Base-by-base conservation (phyloP, 2,888 invertebrate genomes). In the Pseudoips prasinana region DNA sequence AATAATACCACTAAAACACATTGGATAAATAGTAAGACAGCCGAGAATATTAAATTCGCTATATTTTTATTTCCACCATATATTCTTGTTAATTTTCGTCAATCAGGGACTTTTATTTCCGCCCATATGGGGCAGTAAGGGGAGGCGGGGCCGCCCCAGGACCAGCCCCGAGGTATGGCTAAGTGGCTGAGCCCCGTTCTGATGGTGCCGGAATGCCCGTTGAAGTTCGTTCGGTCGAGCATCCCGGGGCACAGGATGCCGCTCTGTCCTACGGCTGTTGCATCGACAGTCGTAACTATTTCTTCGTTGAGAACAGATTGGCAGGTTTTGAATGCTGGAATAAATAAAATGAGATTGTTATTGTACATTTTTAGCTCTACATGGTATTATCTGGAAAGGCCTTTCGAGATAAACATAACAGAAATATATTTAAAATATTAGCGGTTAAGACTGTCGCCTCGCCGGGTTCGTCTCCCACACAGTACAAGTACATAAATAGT, bases 141-240 rank as follows among this genome's bases (percentile, higher is more conserved):
- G 11, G 94, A 94, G 1, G 92, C 94, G 0, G 92, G 90, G 0
- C 95, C 96, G 7, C 95, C 95, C 95, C 94, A 95, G 8, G 91
- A 91, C 95, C 95, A 95, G 2, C 94, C 94, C n/a, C 92, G 90
- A 0, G 95, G 95, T 46, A 96, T 95, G 27, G 94, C 94, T 31
- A 95, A 79, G 62, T 94, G 95, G 37, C 92, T 92, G 23, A 95
- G 79, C 0, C 95, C 95, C 8, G 92, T 90, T 29, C 91, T 88
- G 22, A 95, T 89, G n/a, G 92, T 90, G 3, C 92, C 93, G 25
- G 90, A 82, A 33, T 85, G 68, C 0, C 92, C 91, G 41, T 92
- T 92, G 51, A 85, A 84, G 22, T 46, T 49, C 26, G 73, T 73
- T 8, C 57, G 60, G 10, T 73, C 78, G 17, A 68, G 33, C 43